A percentile compares a stretch with the other conserved stretches of the same genome.
Evolutionary conservation across 1,140 invertebrate species (phyloP).

Genomic region (Chymomyza costata): DNA sequence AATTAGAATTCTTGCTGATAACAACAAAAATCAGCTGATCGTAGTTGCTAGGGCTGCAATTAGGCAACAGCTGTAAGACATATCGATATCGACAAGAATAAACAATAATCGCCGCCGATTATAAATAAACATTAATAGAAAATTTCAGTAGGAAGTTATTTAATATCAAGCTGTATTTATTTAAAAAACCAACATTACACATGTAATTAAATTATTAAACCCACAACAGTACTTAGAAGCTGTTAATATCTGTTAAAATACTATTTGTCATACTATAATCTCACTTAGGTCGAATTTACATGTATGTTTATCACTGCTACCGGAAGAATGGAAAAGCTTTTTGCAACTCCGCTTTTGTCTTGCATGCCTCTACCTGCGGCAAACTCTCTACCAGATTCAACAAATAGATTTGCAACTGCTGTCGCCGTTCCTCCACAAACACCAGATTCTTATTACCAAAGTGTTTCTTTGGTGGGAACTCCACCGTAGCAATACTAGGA

Average conservation of each 20-base stretch:
- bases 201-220: slow-evolving; percentile 35
- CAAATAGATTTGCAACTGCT: slow-evolving; percentile 85
- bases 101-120: too few species aligned
- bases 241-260: too few species aligned
- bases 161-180: slow-evolving; percentile 43
- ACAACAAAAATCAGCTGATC: slow-evolving; percentile 60
- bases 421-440: slow-evolving; percentile 86
- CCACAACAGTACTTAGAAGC: slow-evolving; percentile 28
- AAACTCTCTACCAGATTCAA: slow-evolving; percentile 83
- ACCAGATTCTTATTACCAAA: slow-evolving; percentile 90
- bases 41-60: not conserved
- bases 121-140: slow-evolving; percentile 3
- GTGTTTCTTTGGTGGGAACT: slow-evolving; percentile 93
- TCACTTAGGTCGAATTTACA: slow-evolving; percentile 19
- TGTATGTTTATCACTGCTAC: slow-evolving; percentile 19
- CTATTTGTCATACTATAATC: slow-evolving; percentile 32
- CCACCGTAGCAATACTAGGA: slow-evolving; percentile 82
- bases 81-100: too few species aligned
- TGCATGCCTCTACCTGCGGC: slow-evolving; percentile 80
- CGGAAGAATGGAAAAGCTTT: slow-evolving; percentile 66
- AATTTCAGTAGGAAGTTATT: slow-evolving; percentile 30
- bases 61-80: slow-evolving; percentile 1
- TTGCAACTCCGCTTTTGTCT: slow-evolving; percentile 61
- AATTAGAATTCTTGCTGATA: slow-evolving; percentile 34
- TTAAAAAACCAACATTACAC: slow-evolving; percentile 29